Percentiles rank a stretch among this genome's conserved stretches.
These are phyloP conservation scores for Festucalex cinctus DNA, from an alignment of 2,113 vertebrate species.

Conservation along the genomic window DNA sequence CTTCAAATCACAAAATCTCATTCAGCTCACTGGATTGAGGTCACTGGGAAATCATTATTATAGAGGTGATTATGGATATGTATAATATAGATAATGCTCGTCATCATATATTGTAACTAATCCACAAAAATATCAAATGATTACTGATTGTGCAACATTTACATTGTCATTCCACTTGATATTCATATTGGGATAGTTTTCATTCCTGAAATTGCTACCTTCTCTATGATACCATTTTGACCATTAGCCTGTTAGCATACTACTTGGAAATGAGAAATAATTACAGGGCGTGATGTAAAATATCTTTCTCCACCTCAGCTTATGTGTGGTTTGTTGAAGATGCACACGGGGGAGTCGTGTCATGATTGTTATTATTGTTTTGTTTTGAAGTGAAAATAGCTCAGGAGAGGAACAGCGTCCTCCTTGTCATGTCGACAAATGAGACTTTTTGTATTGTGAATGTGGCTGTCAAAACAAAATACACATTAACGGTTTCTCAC, in stretches of 20 bases:
- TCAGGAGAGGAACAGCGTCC: neutral
- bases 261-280: no score
- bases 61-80: neutral
- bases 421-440: neutral
- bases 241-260: no score
- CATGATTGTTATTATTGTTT: neutral
- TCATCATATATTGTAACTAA: neutral
- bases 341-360: neutral
- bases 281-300: no score
- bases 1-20: constrained; percentile 8
- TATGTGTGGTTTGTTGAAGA: neutral
- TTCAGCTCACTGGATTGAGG: constrained; percentile 4
- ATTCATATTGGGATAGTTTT: neutral
- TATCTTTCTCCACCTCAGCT: no score
- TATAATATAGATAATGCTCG: neutral
- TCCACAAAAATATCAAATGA: neutral
- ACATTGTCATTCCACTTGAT: neutral
- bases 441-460: neutral
- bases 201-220: neutral
- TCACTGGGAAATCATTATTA: constrained; percentile 7
- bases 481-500: neutral
- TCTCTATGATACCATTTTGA: no score
- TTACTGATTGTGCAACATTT: neutral
- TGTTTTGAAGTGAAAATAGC: neutral
- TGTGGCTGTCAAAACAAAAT: neutral